These are phyloP conservation scores for Propsilocerus akamusi DNA, from an alignment of 1,140 invertebrate genomes.

Conservation along the genomic window DNA sequence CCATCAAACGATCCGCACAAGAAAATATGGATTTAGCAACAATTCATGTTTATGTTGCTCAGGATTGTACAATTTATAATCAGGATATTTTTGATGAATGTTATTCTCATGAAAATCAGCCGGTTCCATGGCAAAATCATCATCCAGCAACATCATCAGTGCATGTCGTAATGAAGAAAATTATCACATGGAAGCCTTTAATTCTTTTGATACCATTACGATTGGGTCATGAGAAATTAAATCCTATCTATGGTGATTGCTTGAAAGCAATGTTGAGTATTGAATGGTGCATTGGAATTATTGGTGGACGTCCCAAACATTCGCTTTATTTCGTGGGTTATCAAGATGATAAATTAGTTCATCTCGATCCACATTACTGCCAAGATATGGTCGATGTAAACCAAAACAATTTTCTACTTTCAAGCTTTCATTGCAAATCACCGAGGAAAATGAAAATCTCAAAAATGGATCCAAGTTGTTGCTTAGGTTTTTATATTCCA, in stretches of 20 bases:
- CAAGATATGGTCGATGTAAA: conserved; percentile 74
- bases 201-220: conserved; percentile 71
- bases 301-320: conserved; percentile 79
- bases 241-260: conserved; percentile 65
- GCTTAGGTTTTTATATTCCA: conserved; percentile 75
- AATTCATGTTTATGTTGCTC: conserved; percentile 68
- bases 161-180: conserved; percentile 14
- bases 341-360: conserved; percentile 78
- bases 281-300: conserved; percentile 72
- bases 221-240: conserved; percentile 66
- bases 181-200: conserved; percentile 46
- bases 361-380: conserved; percentile 83
- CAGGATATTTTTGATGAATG: conserved; percentile 46
- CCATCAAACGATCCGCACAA: conserved; percentile 41
- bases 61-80: conserved; percentile 70
- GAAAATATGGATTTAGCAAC: conserved; percentile 52
- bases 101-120: conserved; percentile 28
- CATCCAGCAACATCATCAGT: neutral
- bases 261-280: conserved; percentile 59
- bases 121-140: conserved; percentile 18
- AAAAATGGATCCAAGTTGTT: conserved; percentile 86
- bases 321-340: conserved; percentile 84
- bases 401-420: conserved; percentile 46
- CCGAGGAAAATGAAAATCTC: conserved; percentile 72
- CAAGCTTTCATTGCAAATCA: conserved; percentile 69